Evolutionary conservation across 2,797 vertebrate species (phyloP).

Genomic region (Halcyon leucocephala): DNA sequence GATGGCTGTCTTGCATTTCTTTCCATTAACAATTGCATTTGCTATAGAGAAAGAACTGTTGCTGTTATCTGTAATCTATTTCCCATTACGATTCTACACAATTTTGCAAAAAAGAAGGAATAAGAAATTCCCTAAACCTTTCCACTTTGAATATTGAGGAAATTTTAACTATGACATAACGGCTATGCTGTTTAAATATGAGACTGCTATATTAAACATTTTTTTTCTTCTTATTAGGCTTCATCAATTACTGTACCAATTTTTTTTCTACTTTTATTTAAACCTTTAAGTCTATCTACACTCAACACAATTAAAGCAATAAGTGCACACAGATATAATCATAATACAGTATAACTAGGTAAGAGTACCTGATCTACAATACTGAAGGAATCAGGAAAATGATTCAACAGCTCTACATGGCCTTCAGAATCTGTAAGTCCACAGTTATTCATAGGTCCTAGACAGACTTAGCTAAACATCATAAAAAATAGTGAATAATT

Average conservation of each 20-base stretch:
- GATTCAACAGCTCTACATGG: background rate
- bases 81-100: background rate
- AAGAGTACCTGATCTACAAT: background rate
- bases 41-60: background rate
- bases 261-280: background rate
- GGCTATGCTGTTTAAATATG: background rate
- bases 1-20: slow-evolving; percentile 79
- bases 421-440: background rate
- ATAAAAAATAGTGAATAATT: background rate
- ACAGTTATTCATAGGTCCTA: background rate
- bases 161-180: background rate
- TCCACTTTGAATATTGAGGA: background rate
- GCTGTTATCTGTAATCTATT: background rate
- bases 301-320: background rate
- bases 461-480: background rate
- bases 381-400: background rate
- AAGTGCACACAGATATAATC: background rate
- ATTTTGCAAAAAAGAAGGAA: background rate
- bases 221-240: background rate
- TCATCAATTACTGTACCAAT: background rate
- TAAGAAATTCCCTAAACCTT: background rate
- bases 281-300: background rate
- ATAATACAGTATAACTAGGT: background rate
- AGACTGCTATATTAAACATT: background rate
- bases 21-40: slow-evolving; percentile 6